phyloP scores from a whole-genome alignment of 92 coral and sea anemone species.

The Isaurus tuberculatus region DNA sequence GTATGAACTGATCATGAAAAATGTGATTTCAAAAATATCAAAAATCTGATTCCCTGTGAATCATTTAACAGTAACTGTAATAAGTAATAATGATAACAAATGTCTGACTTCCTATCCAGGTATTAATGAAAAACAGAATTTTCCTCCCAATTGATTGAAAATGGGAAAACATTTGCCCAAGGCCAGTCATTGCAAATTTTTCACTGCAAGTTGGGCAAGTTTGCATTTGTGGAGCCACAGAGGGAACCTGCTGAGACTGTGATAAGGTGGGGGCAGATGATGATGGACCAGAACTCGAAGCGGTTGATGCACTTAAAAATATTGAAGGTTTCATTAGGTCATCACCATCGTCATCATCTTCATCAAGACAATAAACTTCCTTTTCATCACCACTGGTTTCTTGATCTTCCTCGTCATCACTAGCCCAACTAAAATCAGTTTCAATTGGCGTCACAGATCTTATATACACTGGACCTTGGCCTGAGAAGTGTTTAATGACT shows the following conservation, averaged over 20 bases:
- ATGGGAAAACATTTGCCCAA: slow-evolving; percentile 12
- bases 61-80: slow-evolving; percentile 12
- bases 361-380: slow-evolving; percentile 42
- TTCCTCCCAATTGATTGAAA: slow-evolving; percentile 4
- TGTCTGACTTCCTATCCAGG: slow-evolving; percentile 9
- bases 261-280: slow-evolving; percentile 18
- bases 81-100: slow-evolving; percentile 11
- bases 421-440: slow-evolving; percentile 52
- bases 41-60: slow-evolving; percentile 5
- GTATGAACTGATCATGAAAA: slow-evolving; percentile 11
- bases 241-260: slow-evolving; percentile 23
- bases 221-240: slow-evolving; percentile 37
- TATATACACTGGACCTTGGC: slow-evolving; percentile 58
- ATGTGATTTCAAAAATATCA: slow-evolving; percentile 8
- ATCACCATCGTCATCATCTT: slow-evolving; percentile 38
- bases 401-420: slow-evolving; percentile 43
- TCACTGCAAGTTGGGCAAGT: slow-evolving; percentile 32
- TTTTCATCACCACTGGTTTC: slow-evolving; percentile 44
- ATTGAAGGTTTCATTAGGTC: slow-evolving; percentile 16
- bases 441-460: slow-evolving; percentile 49
- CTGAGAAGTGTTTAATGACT: slow-evolving; percentile 58
- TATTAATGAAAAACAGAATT: slow-evolving; percentile 8
- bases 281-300: slow-evolving; percentile 17
- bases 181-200: slow-evolving; percentile 24
- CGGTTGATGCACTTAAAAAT: slow-evolving; percentile 27